phyloP scores from a whole-genome alignment of 2,888 invertebrate species.

The Dioctria linearis region DNA sequence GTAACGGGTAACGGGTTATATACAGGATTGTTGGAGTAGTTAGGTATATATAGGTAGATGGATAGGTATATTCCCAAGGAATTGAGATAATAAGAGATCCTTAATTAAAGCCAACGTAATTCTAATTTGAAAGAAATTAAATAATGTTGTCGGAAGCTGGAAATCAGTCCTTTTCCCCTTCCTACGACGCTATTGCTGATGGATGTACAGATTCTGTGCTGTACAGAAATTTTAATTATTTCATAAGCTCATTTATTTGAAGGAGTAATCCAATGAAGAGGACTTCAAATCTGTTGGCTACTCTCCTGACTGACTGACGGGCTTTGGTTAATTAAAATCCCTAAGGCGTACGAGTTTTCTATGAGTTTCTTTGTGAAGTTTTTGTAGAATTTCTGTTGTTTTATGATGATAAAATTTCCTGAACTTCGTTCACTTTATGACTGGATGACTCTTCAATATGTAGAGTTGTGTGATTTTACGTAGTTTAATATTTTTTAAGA shows the following conservation, averaged over 20 bases:
- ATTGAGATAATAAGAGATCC: slow-evolving; percentile 8
- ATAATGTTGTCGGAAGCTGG: slow-evolving; percentile 3
- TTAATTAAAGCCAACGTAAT: slow-evolving; percentile 31
- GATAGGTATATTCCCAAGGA: background rate
- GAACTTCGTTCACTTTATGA: too few species aligned
- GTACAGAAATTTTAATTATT: slow-evolving; percentile 35
- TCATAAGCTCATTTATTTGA: slow-evolving; percentile 16
- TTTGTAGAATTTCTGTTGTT: too few species aligned
- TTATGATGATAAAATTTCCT: too few species aligned
- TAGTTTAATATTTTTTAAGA: too few species aligned
- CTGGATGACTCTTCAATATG: too few species aligned
- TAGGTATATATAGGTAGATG: background rate
- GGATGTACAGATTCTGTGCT: background rate
- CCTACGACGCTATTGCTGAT: background rate
- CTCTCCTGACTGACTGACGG: background rate
- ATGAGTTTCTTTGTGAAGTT: too few species aligned
- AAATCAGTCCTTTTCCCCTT: background rate
- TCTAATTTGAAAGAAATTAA: slow-evolving; percentile 22
- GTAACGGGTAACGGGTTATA: too few species aligned
- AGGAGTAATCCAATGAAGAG: slow-evolving; percentile 15
- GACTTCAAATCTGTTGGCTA: background rate
- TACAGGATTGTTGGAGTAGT: too few species aligned
- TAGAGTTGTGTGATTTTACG: too few species aligned
- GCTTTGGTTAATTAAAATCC: slow-evolving; percentile 29
- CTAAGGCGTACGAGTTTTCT: background rate